Conservation (phyloP, 1,140 invertebrate genomes). For the Rhysida immarginata region DNA sequence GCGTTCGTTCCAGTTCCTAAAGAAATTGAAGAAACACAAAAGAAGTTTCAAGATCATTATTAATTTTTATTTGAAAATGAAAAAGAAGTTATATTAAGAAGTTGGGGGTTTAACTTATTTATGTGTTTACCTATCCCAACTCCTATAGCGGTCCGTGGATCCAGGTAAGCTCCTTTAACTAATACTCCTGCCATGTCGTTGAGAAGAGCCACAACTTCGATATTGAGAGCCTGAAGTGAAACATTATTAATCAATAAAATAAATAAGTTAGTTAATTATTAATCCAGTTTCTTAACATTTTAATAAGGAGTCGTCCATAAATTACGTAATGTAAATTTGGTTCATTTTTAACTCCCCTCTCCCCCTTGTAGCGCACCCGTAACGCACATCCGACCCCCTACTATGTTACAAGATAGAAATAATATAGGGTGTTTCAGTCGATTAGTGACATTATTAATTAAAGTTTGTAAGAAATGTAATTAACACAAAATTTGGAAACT, state of each 20-base stretch:
- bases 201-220: constrained; percentile 54
- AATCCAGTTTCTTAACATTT: not conserved
- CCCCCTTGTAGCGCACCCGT: too few species aligned
- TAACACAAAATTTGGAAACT: too few species aligned
- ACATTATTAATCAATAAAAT: constrained; percentile 9
- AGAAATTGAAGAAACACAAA: constrained; percentile 9
- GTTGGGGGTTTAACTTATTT: too few species aligned
- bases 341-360: too few species aligned
- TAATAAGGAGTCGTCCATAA: too few species aligned
- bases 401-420: too few species aligned
- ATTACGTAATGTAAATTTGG: too few species aligned
- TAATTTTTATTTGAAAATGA: not conserved
- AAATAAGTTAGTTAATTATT: not conserved
- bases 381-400: too few species aligned
- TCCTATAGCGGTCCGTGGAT: constrained; percentile 34
- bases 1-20: constrained; percentile 61
- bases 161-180: constrained; percentile 39
- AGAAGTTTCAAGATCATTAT: not conserved
- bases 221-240: constrained; percentile 39
- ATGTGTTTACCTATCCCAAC: not conserved
- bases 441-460: too few species aligned
- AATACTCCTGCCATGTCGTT: constrained; percentile 62
- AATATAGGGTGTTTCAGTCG: too few species aligned
- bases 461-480: too few species aligned
- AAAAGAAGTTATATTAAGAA: too few species aligned